These are phyloP conservation scores for Pogona vitticeps DNA, from an alignment of 2,113 vertebrate species.

Conservation along the genomic window DNA sequence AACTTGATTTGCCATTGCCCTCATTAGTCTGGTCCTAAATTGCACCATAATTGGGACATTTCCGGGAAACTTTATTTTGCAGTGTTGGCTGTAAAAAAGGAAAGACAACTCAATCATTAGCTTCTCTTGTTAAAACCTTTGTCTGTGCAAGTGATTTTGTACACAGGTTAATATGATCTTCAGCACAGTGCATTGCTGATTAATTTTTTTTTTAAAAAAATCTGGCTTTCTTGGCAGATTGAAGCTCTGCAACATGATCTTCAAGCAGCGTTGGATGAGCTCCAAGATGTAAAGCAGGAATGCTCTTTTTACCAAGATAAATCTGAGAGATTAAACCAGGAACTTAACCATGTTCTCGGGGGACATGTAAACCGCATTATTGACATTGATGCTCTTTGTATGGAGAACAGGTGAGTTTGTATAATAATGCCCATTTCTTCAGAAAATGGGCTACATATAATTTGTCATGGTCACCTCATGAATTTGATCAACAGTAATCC, in stretches of 20 bases:
- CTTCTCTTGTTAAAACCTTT: background rate
- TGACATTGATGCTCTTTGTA: slow-evolving; percentile 92
- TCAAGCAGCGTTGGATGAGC: slow-evolving; percentile 88
- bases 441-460: background rate
- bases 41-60: background rate
- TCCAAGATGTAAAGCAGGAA: slow-evolving; percentile 91
- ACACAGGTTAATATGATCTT: fast-evolving
- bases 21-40: background rate
- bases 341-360: slow-evolving; percentile 92
- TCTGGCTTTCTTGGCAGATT: slow-evolving; percentile 77
- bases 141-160: background rate
- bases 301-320: slow-evolving; percentile 93
- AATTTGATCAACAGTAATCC: background rate
- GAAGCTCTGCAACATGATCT: slow-evolving; percentile 88
- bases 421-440: background rate
- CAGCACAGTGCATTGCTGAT: background rate
- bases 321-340: slow-evolving; percentile 90
- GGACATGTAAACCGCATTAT: slow-evolving; percentile 89
- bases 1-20: background rate
- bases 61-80: background rate
- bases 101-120: background rate
- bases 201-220: background rate
- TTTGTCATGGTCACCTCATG: background rate
- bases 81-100: background rate
- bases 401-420: slow-evolving; percentile 90